Base-by-base conservation (phyloP, 2,888 invertebrate species). In the Himalopsyche kuldschensis region DNA sequence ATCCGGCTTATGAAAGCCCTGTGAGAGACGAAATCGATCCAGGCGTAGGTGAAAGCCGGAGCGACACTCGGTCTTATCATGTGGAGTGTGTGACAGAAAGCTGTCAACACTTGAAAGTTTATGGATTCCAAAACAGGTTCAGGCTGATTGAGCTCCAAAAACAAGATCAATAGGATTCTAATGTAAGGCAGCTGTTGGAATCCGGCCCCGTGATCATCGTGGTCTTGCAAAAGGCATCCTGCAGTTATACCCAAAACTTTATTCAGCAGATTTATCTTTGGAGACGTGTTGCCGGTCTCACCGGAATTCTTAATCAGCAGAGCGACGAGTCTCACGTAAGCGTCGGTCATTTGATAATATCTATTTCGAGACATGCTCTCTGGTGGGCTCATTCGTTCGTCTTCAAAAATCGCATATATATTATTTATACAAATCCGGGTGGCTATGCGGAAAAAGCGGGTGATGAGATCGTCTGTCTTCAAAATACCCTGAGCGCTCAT, bases 131-230 rank as follows among this genome's bases (percentile, higher is more conserved):
- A 91, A 15, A 98, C 96, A 0, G 97, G 96, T 89, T 98, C 99
- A 0, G 98, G 97, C 86, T 96, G 95, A 89, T 98, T 99, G 88
- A 99, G 93, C 89, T 99, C 99, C 85, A 99, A 94, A 91, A 99
- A 99, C 75, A 99, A 93, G 94, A 98, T 98, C 85, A 99, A 96
- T 88, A 99, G 95, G 86, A 99, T 96, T 79, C 99, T 94, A 89
- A 99, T 99, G 90, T 99, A 99, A 0, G 99, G 99, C 88, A 99
- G 92, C 90, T 99, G 99, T 89, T 99, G 98, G 91, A 99, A 99
- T 86, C 97, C 97, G 0, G 94, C 93, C 83, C 95, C 94, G 78
- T 97, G 95, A 86, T 96, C 94, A 87, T 99, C 99, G 88, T 99
- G 99, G 89, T 99, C 99, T 90, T 98, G 98, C 81, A 99, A 92